Conservation (phyloP, 2,797 vertebrate species). For the Propithecus deckenii region DNA sequence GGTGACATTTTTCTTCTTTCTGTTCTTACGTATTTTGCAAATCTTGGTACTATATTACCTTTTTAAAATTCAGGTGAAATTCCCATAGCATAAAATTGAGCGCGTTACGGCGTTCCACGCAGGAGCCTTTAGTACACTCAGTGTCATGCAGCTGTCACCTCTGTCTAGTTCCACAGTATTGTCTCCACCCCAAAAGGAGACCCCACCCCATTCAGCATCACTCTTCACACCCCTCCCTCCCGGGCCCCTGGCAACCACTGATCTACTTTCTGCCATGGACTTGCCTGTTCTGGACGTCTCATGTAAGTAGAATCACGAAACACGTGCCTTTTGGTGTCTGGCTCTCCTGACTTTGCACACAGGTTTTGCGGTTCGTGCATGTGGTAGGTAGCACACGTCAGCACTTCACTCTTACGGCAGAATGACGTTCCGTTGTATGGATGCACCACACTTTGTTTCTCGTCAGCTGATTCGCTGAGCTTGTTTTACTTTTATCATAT, state of each 20-base stretch:
- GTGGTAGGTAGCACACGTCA: rapidly evolving
- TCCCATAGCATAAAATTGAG: rapidly evolving
- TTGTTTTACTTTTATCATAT: neutral
- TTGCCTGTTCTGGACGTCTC: neutral
- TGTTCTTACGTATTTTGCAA: neutral
- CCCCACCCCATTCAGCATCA: rapidly evolving
- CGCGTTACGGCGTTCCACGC: rapidly evolving
- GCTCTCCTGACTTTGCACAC: neutral
- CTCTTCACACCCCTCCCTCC: neutral
- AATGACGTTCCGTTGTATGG: rapidly evolving
- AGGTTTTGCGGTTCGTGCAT: rapidly evolving
- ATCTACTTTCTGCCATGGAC: neutral
- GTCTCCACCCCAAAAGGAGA: neutral
- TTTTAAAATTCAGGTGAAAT: neutral
- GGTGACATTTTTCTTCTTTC: neutral
- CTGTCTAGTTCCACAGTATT: neutral
- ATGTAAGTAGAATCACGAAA: rapidly evolving
- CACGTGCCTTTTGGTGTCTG: rapidly evolving
- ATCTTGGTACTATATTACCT: no score
- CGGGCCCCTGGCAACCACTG: neutral
- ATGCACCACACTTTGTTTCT: rapidly evolving
- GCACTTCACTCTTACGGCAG: rapidly evolving
- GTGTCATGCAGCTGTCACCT: rapidly evolving
- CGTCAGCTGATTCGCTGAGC: neutral
- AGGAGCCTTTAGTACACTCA: rapidly evolving